Evolutionary conservation across 2,113 vertebrate species (phyloP).

Genomic region (Psephotus haematonotus): DNA sequence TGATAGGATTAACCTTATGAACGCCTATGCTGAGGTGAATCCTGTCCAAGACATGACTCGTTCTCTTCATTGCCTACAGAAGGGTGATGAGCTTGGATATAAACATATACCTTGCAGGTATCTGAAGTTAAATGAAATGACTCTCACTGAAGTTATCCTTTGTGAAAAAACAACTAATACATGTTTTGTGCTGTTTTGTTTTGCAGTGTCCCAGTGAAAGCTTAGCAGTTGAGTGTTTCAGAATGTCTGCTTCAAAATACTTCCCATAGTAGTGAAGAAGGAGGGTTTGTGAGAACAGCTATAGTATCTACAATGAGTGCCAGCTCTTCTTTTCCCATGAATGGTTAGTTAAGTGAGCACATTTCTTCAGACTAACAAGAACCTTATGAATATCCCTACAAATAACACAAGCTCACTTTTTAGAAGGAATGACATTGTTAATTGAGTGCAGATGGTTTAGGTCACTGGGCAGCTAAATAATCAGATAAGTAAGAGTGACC

Average conservation of each 20-base stretch:
- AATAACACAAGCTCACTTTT: neutral
- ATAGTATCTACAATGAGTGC: neutral
- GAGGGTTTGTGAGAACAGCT: neutral
- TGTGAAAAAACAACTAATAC: neutral
- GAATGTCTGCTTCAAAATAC: neutral
- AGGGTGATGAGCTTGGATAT: neutral
- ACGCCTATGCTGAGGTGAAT: neutral
- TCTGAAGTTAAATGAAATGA: neutral
- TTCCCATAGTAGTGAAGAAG: neutral
- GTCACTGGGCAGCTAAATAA: neutral
- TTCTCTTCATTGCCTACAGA: neutral
- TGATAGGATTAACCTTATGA: neutral
- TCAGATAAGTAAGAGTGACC: slow-evolving; percentile 13
- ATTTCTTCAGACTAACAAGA: slow-evolving; percentile 1
- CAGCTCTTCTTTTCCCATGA: neutral
- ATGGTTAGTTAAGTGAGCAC: neutral
- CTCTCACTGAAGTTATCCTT: neutral
- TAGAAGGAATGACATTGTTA: neutral
- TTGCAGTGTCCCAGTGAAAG: neutral
- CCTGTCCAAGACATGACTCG: neutral
- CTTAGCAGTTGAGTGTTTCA: neutral
- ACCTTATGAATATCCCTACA: neutral
- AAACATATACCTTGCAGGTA: neutral
- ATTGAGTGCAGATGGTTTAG: neutral
- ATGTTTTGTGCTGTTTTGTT: neutral